Evolutionary conservation across 1,140 invertebrate genomes (phyloP), one percentile per base, ranked within the genome.

Genomic region (Bombus huntii): DNA sequence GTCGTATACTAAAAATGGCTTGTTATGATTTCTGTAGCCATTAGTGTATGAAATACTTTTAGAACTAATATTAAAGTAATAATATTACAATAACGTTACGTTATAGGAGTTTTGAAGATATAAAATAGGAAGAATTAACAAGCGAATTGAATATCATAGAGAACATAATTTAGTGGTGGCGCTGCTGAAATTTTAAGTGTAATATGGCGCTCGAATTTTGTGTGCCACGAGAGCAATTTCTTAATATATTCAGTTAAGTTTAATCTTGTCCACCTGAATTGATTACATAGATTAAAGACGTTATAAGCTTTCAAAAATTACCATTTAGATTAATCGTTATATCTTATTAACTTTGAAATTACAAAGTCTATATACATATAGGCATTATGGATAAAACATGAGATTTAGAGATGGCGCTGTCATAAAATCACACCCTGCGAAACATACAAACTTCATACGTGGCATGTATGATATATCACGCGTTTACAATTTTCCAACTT

Each of bases 351-450:
- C 78, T 25, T 15, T 13, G 0, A 66, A 42, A 82, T 66, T 25
- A 31, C 31, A 15, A 68, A 68, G 9, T 10, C 28, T 12, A n/a
- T 13, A 53, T 13, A n/a, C 59, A 59, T n/a, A 53, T 2, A 22
- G 47, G 47, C 22, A 22, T 57, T 37, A 8, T 18, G 28, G 10
- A 22, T 15, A 25, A 37, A 62, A 34, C 25, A 37, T 3, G 34
- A 28, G 18, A n/a, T 65, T 37, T 5, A 22, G 44, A 73, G 53
- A 73, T 44, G 76, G 76, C 47, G 79, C n/a, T 73, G 53, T 62
- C 1, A 1, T 22, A 9, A 42, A 72, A 72, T 71, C 39, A 18
- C 2, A 44, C 13, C 39, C 39, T 18, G 68, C 37, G 34, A 70
- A 39, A 18, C 34, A 5, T 15, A 31, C 9, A 13, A 28, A 42